phyloP scores from a whole-genome alignment of 2,797 vertebrate genomes.

The Periparus ater region DNA sequence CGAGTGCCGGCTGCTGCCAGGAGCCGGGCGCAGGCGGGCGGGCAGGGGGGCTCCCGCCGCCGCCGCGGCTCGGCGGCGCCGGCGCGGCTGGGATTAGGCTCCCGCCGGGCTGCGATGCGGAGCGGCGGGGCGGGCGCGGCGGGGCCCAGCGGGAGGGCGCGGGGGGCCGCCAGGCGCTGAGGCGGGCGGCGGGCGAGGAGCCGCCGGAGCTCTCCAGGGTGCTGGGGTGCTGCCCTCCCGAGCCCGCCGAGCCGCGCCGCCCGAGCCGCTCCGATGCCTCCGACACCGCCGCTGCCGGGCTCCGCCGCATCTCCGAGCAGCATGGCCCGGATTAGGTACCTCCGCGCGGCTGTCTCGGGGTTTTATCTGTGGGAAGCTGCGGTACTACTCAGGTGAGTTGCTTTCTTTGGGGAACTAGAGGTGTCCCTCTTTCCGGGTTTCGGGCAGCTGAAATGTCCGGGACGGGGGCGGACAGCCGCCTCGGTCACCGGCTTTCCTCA shows the following conservation, averaged over 20 bases:
- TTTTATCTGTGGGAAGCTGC: conserved; percentile 80
- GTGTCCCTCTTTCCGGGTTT: background rate
- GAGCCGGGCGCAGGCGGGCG: background rate
- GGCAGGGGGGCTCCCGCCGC: background rate
- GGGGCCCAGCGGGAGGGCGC: background rate
- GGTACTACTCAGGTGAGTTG: conserved; percentile 77
- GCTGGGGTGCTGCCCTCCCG: background rate
- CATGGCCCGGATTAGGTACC: conserved; percentile 70
- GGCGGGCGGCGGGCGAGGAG: background rate
- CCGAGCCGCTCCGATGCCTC: background rate
- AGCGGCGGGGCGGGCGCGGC: background rate
- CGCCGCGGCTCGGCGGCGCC: background rate
- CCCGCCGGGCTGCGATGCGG: background rate
- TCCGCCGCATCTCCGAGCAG: background rate
- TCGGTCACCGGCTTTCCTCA: rapidly evolving
- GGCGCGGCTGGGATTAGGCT: background rate
- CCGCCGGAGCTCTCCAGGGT: conserved; percentile 68
- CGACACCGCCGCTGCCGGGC: background rate
- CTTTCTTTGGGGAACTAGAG: background rate
- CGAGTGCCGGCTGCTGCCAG: conserved; percentile 3
- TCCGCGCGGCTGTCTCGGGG: conserved; percentile 72
- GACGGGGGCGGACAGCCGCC: background rate
- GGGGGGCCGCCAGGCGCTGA: background rate
- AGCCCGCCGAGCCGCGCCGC: background rate
- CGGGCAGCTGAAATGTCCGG: background rate